Conservation (phyloP, 2,888 invertebrate genomes). For the Drosophila infuscata region DNA sequence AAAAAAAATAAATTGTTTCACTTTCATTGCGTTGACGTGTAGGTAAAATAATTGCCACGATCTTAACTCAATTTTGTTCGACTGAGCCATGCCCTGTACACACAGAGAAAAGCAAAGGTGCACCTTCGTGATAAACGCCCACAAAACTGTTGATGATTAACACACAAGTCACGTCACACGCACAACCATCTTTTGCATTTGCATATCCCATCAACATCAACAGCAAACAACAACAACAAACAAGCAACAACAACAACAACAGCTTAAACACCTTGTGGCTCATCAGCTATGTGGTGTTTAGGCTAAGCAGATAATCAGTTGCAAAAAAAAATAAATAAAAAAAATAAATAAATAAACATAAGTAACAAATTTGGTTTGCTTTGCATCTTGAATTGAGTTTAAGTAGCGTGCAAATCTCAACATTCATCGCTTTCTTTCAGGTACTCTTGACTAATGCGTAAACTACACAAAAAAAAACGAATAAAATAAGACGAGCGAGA, state of each 20-base stretch:
- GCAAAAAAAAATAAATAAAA: slow-evolving; percentile 23
- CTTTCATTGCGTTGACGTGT: slow-evolving; percentile 55
- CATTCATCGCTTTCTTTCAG: slow-evolving; percentile 70
- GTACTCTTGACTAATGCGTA: slow-evolving; percentile 76
- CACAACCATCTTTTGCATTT: slow-evolving; percentile 58
- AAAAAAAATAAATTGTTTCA: slow-evolving; percentile 47
- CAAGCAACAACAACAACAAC: slow-evolving; percentile 3
- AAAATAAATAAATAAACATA: no score
- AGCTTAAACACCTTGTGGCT: slow-evolving; percentile 35
- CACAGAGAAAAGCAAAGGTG: neutral
- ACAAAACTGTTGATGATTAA: slow-evolving; percentile 3
- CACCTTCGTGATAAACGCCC: slow-evolving; percentile 18
- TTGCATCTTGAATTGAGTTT: slow-evolving; percentile 61
- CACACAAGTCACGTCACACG: slow-evolving; percentile 38
- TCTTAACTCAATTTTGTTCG: slow-evolving; percentile 20
- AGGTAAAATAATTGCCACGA: slow-evolving; percentile 32
- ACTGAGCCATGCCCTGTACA: slow-evolving; percentile 49
- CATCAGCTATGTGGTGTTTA: slow-evolving; percentile 42
- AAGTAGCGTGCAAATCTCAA: slow-evolving; percentile 67
- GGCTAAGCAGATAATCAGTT: slow-evolving; percentile 54
- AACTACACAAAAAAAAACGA: slow-evolving; percentile 58
- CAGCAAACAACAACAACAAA: slow-evolving; percentile 25
- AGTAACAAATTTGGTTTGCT: slow-evolving; percentile 42
- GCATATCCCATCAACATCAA: slow-evolving; percentile 52
- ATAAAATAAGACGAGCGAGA: slow-evolving; percentile 14